These are phyloP conservation scores for Somateria mollissima DNA, from an alignment of 2,797 vertebrate genomes.

Conservation along the genomic window DNA sequence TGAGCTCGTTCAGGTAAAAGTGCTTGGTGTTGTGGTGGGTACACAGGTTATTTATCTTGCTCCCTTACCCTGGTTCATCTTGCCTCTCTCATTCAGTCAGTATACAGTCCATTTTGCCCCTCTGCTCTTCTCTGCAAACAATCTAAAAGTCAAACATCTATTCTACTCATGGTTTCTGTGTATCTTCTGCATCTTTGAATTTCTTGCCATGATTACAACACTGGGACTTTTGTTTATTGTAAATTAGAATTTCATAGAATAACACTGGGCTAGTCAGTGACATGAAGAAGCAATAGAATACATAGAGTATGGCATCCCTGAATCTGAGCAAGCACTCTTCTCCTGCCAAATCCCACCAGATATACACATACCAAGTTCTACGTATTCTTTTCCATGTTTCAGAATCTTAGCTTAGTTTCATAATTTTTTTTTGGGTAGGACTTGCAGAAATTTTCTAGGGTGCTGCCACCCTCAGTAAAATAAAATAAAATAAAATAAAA, in stretches of 20 bases:
- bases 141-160: background rate
- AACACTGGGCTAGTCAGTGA: background rate
- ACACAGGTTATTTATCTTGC: background rate
- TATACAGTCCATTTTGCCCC: fast-evolving
- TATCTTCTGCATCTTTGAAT: background rate
- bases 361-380: background rate
- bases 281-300: background rate
- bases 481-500: background rate
- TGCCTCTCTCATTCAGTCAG: background rate
- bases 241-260: background rate
- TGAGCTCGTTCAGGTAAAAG: fast-evolving
- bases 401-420: background rate
- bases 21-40: background rate
- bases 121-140: background rate
- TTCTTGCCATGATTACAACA: background rate
- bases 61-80: background rate
- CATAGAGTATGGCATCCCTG: background rate
- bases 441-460: background rate
- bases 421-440: background rate
- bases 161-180: background rate
- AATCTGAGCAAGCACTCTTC: background rate
- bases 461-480: background rate
- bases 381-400: background rate
- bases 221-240: background rate
- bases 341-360: background rate